Base-by-base conservation (phyloP, 2,113 vertebrate species). In the Clinocottus analis region DNA sequence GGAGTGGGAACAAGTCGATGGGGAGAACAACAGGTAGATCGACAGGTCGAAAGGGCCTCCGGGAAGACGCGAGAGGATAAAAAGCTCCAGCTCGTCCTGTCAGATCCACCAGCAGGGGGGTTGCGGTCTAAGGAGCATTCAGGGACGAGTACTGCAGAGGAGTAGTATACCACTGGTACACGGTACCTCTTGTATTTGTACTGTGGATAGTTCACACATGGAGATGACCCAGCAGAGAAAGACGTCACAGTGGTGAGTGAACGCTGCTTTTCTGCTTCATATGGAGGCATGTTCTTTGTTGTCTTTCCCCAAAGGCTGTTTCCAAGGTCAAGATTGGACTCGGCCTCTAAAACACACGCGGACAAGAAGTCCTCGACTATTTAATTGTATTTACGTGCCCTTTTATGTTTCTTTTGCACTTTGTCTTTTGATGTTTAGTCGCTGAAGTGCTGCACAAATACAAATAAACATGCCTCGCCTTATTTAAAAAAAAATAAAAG, bases 41-140 rank as follows among this genome's bases (percentile, higher is more conserved):
- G 89, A 89, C 85, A 92, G 76, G 77, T 64, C 75, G 71, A 79
- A 68, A 31, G 61, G 60, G 64, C 89, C 81, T 55, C 68, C 10
- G 29, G 58, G 25, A 77, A 58, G 60, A 75, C 13, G 25, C 11
- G 4, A n/a, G 77, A 27, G 7, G 12, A 90, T 90, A 88, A 87
- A 83, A 85, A 85, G 70, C 39, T 35, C 59, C 0, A 10, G 10
- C 66, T 76, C 7, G 62, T 23, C 0, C 84, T 31, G 75, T 85
- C 77, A 72, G 82, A 60, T 77, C 70, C 80, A 71, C 84, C 80
- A 75, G 62, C 70, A 71, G 83, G 59, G 59, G 25, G 68, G 72
- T 71, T 68, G 60, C 51, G 66, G 67, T 77, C 67, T 23, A 71
- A 83, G 66, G 68, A 79, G 35, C 64, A 25, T 2, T 33, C 49